phyloP scores from a whole-genome alignment of 2,113 vertebrate genomes.

The Phyllostomus hastatus region DNA sequence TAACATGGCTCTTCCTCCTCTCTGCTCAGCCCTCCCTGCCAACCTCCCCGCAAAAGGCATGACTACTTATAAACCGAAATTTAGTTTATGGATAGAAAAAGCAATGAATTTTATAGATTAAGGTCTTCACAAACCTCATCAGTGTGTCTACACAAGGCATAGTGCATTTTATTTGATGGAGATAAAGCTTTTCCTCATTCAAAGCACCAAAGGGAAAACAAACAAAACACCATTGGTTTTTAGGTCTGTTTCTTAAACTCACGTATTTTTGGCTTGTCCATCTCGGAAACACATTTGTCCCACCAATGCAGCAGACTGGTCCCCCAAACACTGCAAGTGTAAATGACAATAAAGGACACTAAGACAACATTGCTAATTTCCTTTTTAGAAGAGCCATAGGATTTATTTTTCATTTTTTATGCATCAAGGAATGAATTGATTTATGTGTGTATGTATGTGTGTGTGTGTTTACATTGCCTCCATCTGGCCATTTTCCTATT shows the following conservation, averaged over 20 bases:
- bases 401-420: slow-evolving; percentile 8
- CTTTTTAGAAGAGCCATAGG: background rate
- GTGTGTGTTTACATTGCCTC: background rate
- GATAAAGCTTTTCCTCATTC: background rate
- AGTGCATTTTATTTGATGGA: background rate
- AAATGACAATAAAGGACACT: slow-evolving; percentile 23
- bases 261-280: slow-evolving; percentile 99
- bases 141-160: background rate
- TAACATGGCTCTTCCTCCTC: background rate
- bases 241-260: slow-evolving; percentile 71
- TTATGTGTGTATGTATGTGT: background rate
- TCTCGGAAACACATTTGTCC: slow-evolving; percentile 97
- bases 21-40: background rate
- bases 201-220: background rate
- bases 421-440: background rate
- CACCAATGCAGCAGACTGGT: slow-evolving; percentile 96
- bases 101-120: background rate
- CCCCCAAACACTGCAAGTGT: slow-evolving; percentile 93
- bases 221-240: background rate
- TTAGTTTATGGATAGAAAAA: background rate
- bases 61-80: background rate
- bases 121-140: background rate
- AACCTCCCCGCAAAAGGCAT: background rate
- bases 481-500: background rate
- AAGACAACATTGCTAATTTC: background rate